Evolutionary conservation across 2,797 vertebrate genomes (phyloP).

Genomic region (Trichosurus vulpecula): DNA sequence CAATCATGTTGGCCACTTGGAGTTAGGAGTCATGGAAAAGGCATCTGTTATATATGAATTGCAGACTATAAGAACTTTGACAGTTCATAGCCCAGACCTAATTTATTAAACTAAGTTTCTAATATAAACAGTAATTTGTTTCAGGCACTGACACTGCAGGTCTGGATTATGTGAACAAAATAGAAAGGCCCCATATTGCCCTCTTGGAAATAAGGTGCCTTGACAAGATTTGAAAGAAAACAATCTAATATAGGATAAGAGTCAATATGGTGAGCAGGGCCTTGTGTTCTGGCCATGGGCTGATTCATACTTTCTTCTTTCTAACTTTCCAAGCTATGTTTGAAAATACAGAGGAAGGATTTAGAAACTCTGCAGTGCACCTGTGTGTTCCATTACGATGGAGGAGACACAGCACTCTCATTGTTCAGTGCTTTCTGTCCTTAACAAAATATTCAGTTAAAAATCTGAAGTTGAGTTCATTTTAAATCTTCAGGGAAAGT

Average conservation of each 20-base stretch:
- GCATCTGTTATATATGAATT: conserved; percentile 94
- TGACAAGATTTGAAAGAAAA: conserved; percentile 73
- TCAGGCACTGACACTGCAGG: conserved; percentile 93
- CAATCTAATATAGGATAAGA: conserved; percentile 61
- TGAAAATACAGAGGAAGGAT: conserved; percentile 31
- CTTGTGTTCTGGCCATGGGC: neutral
- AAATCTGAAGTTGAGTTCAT: conserved; percentile 9
- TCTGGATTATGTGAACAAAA: conserved; percentile 97
- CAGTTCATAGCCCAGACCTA: conserved; percentile 94
- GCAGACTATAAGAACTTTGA: conserved; percentile 90
- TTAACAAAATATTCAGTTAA: neutral
- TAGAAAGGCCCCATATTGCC: conserved; percentile 77
- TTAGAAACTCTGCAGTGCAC: conserved; percentile 53
- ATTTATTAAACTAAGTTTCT: conserved; percentile 99
- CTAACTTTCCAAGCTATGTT: conserved; percentile 61
- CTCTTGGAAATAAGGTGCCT: conserved; percentile 77
- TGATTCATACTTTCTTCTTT: conserved; percentile 65
- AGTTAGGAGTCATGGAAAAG: conserved; percentile 85
- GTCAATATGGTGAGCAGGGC: conserved; percentile 44
- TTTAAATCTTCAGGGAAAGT: conserved; percentile 35
- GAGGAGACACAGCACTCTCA: conserved; percentile 8
- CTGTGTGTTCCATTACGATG: conserved; percentile 41
- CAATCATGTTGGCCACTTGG: conserved; percentile 92
- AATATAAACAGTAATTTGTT: conserved; percentile 99
- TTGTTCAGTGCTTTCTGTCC: neutral